phyloP scores from a whole-genome alignment of 1,140 invertebrate species.

The Yoshiicerus persimilis region DNA sequence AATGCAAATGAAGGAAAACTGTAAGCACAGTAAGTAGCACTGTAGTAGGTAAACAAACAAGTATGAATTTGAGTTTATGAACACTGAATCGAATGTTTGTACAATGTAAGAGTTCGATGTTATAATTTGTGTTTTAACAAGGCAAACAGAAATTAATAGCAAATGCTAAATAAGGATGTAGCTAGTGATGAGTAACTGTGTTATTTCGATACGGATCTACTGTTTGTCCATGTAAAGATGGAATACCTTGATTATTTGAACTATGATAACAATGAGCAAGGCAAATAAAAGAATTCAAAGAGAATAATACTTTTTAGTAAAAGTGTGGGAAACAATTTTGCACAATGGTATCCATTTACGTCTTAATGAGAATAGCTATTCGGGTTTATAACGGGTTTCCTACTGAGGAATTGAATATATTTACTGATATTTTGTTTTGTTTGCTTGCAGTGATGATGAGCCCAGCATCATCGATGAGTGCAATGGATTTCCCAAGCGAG shows the following conservation, averaged over 20 bases:
- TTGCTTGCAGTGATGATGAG: conserved; percentile 37
- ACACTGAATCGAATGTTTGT: no score
- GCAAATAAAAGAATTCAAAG: not conserved
- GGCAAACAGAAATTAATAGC: not conserved
- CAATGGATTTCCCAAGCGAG: conserved; percentile 22
- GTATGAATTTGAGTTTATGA: no score
- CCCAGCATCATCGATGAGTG: not conserved
- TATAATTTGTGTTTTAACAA: no score
- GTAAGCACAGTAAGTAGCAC: no score
- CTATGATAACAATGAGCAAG: no score
- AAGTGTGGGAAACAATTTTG: not conserved
- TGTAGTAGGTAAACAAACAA: no score
- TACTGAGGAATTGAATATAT: not conserved
- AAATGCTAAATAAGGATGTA: not conserved
- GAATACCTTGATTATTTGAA: no score
- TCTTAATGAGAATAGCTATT: not conserved
- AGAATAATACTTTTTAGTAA: not conserved
- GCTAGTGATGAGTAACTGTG: not conserved
- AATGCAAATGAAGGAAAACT: no score
- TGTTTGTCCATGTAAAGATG: no score
- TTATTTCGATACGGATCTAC: no score
- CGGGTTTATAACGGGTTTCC: not conserved
- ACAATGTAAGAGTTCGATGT: no score
- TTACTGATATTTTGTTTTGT: not conserved
- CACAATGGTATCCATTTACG: not conserved